Evolutionary conservation across 2,888 invertebrate species (phyloP), one percentile per base, ranked within the genome.

Genomic region (Philonicus albiceps): DNA sequence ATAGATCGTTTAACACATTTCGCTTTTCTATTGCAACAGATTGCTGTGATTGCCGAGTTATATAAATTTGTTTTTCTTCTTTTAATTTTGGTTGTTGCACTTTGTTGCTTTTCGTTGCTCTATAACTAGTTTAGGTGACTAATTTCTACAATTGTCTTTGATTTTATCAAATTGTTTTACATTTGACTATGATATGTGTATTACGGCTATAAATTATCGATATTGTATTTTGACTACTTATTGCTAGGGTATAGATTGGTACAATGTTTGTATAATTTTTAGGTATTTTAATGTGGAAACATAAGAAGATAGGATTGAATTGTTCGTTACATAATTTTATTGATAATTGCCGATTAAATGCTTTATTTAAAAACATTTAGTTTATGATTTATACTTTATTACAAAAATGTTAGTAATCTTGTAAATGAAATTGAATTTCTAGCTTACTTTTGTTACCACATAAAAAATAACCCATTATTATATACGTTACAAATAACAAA

Each of bases 181-280:
- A 27, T 43, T 49, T 27, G 49, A 78, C 27, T 76, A 76, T 34
- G 37, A n/a, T 16, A 78, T 74, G 27, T 74, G 30, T 31, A 74
- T 37, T 43, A 49, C 27, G 19, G 49, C 49, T 43, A 27, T 30
- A 27, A 49, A 78, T 49, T 78, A 49, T 49, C 27, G 53, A 53
- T 78, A 78, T n/a, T 27, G 49, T 49, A 27, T 78, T 78, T 78
- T 22, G 49, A 78, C 78, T 78, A 78, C 78, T 78, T 78, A 78
- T 6, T 30, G 22, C n/a, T 49, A 49, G 6, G 6, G 5, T 49
- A 27, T 78, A 22, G 78, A 27, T 78, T 78, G 64, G 27, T 43
- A 22, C 49, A 78, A 78, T 30, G 22, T 78, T 78, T 27, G 49
- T 27, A 27, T 49, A 49, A 49, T 78, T 78, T 78, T 8, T 40